Conservation (phyloP, 2,113 vertebrate species). For the Romanogobio albipinnatus region DNA sequence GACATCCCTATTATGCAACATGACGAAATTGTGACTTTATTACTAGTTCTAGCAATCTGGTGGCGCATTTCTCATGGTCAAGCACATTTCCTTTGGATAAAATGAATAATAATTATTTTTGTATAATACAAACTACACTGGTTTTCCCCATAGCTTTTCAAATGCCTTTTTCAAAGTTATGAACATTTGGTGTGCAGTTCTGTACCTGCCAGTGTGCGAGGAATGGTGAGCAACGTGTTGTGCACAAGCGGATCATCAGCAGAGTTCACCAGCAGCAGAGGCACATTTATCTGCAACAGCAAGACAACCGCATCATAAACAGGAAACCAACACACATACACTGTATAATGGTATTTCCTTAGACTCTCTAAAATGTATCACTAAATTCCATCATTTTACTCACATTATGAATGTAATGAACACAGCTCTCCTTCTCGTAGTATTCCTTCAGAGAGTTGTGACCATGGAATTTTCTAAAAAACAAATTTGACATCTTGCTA, state of each 20-base stretch:
- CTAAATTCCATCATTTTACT: constrained; percentile 59
- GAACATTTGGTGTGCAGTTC: background rate
- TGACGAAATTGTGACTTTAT: no score
- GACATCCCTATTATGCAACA: no score
- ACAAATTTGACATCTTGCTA: constrained; percentile 23
- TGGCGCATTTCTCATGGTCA: background rate
- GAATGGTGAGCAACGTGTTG: constrained; percentile 92
- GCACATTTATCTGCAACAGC: constrained; percentile 85
- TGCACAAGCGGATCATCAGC: constrained; percentile 95
- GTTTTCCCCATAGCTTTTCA: background rate
- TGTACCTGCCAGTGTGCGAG: constrained; percentile 91
- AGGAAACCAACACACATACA: background rate
- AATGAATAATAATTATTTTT: background rate
- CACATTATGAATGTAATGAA: constrained; percentile 94
- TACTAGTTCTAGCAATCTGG: background rate
- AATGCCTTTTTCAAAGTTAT: background rate
- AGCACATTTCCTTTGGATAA: background rate
- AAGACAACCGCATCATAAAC: background rate
- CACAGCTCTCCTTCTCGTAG: constrained; percentile 96
- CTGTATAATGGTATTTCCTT: background rate
- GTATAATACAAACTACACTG: background rate
- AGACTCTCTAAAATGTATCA: background rate
- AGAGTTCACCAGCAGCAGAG: constrained; percentile 94
- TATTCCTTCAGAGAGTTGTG: constrained; percentile 95
- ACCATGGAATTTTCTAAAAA: constrained; percentile 92